These are phyloP conservation scores for Pristiophorus japonicus DNA, from an alignment of 2,113 vertebrate genomes.

Conservation along the genomic window DNA sequence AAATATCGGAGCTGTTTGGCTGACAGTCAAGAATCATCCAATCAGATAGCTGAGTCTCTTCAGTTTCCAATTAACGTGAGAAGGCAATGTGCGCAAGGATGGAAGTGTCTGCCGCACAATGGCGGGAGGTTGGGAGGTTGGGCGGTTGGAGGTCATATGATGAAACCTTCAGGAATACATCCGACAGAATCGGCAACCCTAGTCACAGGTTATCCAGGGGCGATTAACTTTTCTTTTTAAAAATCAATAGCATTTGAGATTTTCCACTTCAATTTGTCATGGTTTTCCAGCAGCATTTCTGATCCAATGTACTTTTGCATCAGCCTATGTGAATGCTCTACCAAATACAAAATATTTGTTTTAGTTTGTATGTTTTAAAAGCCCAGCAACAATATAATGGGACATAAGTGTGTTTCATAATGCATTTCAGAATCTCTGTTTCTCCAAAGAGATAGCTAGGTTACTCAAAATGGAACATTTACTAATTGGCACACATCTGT, in stretches of 20 bases:
- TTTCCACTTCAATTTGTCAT: neutral
- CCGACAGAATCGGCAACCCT: neutral
- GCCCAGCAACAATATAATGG: neutral
- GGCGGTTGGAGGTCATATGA: neutral
- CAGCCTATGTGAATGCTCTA: too few relatives aligned
- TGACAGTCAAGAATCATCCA: too few relatives aligned
- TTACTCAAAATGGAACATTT: neutral
- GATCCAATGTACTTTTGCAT: too few relatives aligned
- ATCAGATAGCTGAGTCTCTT: too few relatives aligned
- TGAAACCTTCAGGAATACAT: neutral
- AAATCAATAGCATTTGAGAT: neutral
- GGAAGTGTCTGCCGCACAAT: too few relatives aligned
- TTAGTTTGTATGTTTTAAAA: neutral
- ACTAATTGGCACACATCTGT: conserved; percentile 3
- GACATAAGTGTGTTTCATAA: neutral
- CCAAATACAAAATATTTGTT: neutral
- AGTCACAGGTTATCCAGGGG: neutral
- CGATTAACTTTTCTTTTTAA: neutral
- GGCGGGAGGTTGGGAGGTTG: neutral
- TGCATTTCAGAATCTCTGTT: neutral
- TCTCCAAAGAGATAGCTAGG: neutral
- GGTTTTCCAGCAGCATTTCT: neutral
- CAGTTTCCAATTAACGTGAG: too few relatives aligned
- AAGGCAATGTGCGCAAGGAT: too few relatives aligned
- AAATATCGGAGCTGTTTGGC: too few relatives aligned